Base-by-base conservation (phyloP, 2,797 vertebrate species). In the Gymnopithys bicolor region DNA sequence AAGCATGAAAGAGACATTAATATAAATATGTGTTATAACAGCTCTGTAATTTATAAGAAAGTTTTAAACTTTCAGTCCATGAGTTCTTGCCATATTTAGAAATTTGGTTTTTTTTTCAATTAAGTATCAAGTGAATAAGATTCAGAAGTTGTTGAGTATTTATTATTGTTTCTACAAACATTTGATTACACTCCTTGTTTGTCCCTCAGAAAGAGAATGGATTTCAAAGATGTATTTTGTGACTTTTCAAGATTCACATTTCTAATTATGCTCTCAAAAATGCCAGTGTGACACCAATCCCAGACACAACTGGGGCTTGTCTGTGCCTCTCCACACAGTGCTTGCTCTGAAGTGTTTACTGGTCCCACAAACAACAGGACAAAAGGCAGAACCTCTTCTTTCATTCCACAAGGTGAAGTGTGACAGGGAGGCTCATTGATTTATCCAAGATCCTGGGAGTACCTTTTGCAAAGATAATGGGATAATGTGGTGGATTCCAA, bases 401-500 rank as follows among this genome's bases (percentile, higher is more conserved):
- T 35, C 30, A 35, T 49, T 74, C 84, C 66, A 66, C 48, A 33
- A 39, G 51, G 52, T 56, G 13, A 83, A 71, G 39, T 23, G 41
- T 41, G 43, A 56, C 66, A 58, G 37, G 43, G 35, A 77, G 10
- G 22, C 74, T 69, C 35, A 69, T 41, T 7, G 43, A n/a, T 70
- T 79, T 74, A 76, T 15, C n/a, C 39, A 37, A 51, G 39, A 68
- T 55, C 55, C 51, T 25, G 37, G 19, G 30, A 33, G 32, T 68
- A 48, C 41, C 71, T 85, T 66, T 51, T 70, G 77, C 37, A 73
- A 33, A 62, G 73, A 37, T 11, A 37, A 37, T 89, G 63, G 62
- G 89, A 69, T 78, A 89, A 93, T 45, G 52, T 75, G 70, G 75
- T 87, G 86, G 70, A 76, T 87, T 59, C 39, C 76, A 45, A 93